These are phyloP conservation scores for Tinamus guttatus DNA, from an alignment of 2,113 vertebrate species.

Conservation along the genomic window DNA sequence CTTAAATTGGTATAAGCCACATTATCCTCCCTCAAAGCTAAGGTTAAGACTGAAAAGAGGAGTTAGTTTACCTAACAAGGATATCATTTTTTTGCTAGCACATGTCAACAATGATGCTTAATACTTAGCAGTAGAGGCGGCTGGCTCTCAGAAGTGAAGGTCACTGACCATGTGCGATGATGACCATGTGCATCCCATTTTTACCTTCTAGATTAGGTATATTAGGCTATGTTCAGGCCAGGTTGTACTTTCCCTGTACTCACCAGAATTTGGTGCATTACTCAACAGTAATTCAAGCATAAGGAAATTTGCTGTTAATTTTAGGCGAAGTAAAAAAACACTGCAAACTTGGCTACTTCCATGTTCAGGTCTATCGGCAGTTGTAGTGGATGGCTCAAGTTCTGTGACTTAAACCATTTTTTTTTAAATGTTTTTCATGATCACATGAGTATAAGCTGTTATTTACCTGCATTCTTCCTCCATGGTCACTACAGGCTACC, in stretches of 20 bases:
- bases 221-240: background rate
- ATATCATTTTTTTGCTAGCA: background rate
- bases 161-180: background rate
- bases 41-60: background rate
- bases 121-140: background rate
- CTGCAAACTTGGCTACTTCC: background rate
- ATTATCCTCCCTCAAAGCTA: background rate
- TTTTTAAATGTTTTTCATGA: background rate
- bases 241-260: background rate
- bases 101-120: background rate
- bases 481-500: background rate
- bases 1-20: background rate
- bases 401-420: background rate
- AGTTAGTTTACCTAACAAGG: background rate
- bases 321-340: background rate
- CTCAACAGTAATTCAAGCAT: background rate
- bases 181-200: no score
- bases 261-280: background rate
- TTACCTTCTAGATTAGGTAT: background rate
- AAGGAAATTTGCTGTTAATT: background rate
- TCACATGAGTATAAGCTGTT: background rate
- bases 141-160: background rate
- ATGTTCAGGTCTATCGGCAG: background rate
- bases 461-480: background rate
- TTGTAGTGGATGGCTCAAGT: background rate